Evolutionary conservation across 1,140 invertebrate species (phyloP).

Genomic region (Bombyx mori): ASM3026992v2 NC_085110.1:12859501-12860000

Average conservation of each 20-base stretch:
- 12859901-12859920: no score
- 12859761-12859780: background rate
- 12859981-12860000: no score
- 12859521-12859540: no score
- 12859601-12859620: slow-evolving; percentile 53
- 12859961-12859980: no score
- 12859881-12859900: no score
- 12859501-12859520: no score
- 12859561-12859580: slow-evolving; percentile 49
- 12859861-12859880: slow-evolving; percentile 5
- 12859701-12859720: slow-evolving; percentile 33
- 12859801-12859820: no score
- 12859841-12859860: no score
- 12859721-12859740: slow-evolving; percentile 1
- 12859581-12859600: slow-evolving; percentile 59
- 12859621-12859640: slow-evolving; percentile 53
- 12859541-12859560: background rate
- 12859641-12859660: slow-evolving; percentile 50
- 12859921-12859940: no score
- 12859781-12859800: background rate
- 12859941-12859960: no score
- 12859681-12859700: slow-evolving; percentile 47
- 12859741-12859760: background rate
- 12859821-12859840: background rate
- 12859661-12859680: slow-evolving; percentile 60